phyloP scores from a whole-genome alignment of 2,113 vertebrate genomes.

The Phaethon lepturus region DNA sequence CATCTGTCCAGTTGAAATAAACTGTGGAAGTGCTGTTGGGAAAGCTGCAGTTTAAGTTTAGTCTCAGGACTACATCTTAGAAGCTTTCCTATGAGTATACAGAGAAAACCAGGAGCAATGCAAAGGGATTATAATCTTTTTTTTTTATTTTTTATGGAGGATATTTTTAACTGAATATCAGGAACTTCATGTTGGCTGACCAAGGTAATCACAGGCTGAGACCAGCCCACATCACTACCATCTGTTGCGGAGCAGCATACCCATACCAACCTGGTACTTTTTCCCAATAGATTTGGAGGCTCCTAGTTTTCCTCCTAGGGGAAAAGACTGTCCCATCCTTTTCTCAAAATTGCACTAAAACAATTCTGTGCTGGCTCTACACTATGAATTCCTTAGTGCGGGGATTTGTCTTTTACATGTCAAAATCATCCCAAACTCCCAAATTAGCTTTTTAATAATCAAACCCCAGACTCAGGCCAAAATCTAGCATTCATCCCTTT shows the following conservation, averaged over 20 bases:
- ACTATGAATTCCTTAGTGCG: neutral
- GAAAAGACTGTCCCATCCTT: neutral
- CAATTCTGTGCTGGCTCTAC: neutral
- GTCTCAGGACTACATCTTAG: neutral
- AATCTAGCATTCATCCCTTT: neutral
- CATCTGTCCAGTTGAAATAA: neutral
- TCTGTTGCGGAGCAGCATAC: neutral
- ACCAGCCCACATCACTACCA: neutral
- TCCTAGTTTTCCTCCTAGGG: neutral
- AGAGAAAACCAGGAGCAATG: neutral
- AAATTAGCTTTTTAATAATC: neutral
- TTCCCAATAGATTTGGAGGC: neutral
- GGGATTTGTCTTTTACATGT: neutral
- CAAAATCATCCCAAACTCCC: neutral
- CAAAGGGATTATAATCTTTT: neutral
- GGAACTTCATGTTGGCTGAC: neutral
- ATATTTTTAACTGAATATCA: neutral
- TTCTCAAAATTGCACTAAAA: neutral
- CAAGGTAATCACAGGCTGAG: neutral
- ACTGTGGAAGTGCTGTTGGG: neutral
- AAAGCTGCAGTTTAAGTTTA: neutral
- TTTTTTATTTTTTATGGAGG: neutral
- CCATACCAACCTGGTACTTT: neutral
- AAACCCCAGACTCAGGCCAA: neutral
- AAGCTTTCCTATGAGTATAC: neutral